A percentile compares a stretch with the other conserved stretches of the same genome.
phyloP scores from a whole-genome alignment of 2,113 vertebrate species.

The Chamaetylas fuelleborni region DNA sequence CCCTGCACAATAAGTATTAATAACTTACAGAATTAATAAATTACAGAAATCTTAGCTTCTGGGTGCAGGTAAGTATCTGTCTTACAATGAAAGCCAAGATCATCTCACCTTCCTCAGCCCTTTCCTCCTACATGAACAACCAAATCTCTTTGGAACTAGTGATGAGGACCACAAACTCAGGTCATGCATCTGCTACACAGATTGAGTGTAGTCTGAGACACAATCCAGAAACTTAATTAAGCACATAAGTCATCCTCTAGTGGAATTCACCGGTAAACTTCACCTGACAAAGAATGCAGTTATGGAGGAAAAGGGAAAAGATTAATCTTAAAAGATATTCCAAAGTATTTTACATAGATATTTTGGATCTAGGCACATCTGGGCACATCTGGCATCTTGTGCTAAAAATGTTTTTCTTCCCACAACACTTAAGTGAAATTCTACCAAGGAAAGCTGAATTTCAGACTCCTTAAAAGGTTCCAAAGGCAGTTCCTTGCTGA shows the following conservation, averaged over 20 bases:
- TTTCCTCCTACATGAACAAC: background rate
- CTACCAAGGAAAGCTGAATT: background rate
- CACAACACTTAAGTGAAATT: background rate
- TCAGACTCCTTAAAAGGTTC: background rate
- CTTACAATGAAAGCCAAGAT: background rate
- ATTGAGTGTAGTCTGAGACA: background rate
- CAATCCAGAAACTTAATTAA: background rate
- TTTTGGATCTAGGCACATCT: background rate
- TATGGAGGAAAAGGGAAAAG: background rate
- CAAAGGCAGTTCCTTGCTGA: background rate
- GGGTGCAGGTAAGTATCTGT: background rate
- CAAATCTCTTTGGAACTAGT: background rate
- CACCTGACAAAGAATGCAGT: background rate
- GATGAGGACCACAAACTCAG: background rate
- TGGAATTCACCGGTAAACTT: background rate
- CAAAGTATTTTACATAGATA: background rate
- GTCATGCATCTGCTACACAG: background rate
- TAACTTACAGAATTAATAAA: background rate
- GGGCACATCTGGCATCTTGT: too few species aligned
- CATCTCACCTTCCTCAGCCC: background rate
- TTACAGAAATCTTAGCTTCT: background rate
- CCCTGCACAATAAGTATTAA: background rate
- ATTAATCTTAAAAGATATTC: background rate
- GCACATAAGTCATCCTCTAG: background rate
- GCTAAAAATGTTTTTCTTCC: background rate